phyloP scores from a whole-genome alignment of 2,888 invertebrate genomes.

The Hirtodrosophila alboralis region DNA sequence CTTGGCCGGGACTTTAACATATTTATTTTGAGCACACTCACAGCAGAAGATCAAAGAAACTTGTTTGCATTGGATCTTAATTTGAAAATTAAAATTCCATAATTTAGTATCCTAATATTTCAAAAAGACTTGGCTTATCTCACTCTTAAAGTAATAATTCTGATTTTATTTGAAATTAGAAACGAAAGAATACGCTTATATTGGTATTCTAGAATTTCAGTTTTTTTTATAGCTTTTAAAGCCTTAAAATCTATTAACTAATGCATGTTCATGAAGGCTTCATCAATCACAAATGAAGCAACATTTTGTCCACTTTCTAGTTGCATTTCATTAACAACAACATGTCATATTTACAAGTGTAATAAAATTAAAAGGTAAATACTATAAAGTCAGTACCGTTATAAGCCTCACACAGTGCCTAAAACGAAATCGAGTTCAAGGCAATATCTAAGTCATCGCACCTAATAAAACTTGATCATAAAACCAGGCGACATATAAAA shows the following conservation, averaged over 20 bases:
- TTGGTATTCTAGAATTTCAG: no score
- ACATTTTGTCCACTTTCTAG: constrained; percentile 49
- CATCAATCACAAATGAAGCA: constrained; percentile 7
- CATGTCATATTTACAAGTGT: constrained; percentile 54
- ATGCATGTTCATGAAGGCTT: constrained; percentile 1
- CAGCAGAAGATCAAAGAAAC: constrained; percentile 33
- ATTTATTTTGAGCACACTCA: constrained; percentile 44
- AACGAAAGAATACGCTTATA: no score
- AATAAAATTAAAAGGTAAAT: constrained; percentile 37
- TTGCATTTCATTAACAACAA: constrained; percentile 44
- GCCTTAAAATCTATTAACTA: no score
- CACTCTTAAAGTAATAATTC: no score
- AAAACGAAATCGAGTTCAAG: constrained; percentile 68
- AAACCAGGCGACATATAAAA: constrained; percentile 59
- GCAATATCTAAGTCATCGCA: constrained; percentile 79
- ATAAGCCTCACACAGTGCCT: constrained; percentile 42
- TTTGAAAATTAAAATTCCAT: constrained; percentile 3
- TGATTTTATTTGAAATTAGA: no score
- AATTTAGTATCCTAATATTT: constrained; percentile 15
- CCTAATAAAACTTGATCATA: constrained; percentile 71
- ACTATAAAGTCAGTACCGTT: constrained; percentile 67
- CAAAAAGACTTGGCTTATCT: background rate
- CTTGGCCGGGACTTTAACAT: constrained; percentile 36
- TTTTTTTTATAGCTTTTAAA: no score
- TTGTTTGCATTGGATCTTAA: background rate